Conservation (phyloP, 2,797 vertebrate genomes). For the Artibeus jamaicensis region DNA sequence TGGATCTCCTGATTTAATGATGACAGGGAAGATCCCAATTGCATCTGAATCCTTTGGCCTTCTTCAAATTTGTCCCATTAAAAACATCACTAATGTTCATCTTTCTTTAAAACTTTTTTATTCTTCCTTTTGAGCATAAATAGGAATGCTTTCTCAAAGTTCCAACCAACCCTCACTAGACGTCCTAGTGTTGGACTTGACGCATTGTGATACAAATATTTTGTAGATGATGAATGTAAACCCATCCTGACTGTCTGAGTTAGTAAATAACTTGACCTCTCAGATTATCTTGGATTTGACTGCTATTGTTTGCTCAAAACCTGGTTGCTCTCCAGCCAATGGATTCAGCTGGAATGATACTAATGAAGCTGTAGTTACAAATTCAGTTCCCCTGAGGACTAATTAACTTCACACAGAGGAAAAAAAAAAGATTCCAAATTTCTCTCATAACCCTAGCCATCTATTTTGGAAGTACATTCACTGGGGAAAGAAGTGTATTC, state of each 20-base stretch:
- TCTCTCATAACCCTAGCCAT: constrained; percentile 1
- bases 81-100: not conserved
- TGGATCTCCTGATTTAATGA: not conserved
- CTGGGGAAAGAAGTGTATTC: not conserved
- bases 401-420: constrained; percentile 56
- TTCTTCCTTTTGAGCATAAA: not conserved
- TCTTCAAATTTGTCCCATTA: constrained; percentile 18
- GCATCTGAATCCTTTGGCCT: not conserved
- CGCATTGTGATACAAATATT: not conserved
- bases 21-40: not conserved
- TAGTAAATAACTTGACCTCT: constrained; percentile 22
- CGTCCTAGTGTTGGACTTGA: not conserved
- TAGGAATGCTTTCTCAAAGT: constrained; percentile 7
- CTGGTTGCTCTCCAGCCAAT: constrained; percentile 27
- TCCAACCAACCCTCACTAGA: not conserved
- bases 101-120: not conserved
- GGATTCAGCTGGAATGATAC: constrained; percentile 32
- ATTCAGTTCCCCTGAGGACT: constrained; percentile 51
- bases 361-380: constrained; percentile 49
- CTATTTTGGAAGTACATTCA: constrained; percentile 31
- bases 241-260: not conserved
- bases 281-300: constrained; percentile 24
- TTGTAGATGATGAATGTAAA: not conserved
- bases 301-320: not conserved
- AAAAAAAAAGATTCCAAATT: constrained; percentile 55